These are phyloP conservation scores for Apodemus sylvaticus DNA, from an alignment of 2,113 vertebrate species.

Conservation along the genomic window DNA sequence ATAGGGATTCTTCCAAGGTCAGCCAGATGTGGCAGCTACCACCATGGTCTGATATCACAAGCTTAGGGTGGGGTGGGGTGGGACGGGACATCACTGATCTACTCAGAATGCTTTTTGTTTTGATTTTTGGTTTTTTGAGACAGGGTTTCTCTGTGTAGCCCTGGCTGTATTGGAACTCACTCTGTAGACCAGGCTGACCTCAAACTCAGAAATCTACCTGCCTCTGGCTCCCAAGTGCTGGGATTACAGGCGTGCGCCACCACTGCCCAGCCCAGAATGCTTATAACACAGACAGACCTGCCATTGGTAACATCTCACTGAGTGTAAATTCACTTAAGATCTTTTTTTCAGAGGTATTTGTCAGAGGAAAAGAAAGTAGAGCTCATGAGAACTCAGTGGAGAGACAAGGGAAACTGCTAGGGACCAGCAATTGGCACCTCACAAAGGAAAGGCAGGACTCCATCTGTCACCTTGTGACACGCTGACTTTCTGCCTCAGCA, in stretches of 20 bases:
- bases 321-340: background rate
- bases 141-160: no score
- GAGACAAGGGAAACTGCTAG: background rate
- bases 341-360: constrained; percentile 13
- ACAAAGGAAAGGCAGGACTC: background rate
- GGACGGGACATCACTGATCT: background rate
- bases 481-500: background rate
- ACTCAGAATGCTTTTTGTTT: no score
- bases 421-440: background rate
- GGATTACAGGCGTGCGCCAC: no score
- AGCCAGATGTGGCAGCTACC: background rate
- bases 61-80: background rate
- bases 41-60: background rate
- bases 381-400: background rate
- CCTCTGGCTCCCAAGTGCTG: no score
- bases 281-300: background rate
- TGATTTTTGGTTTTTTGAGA: no score
- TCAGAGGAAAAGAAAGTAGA: background rate
- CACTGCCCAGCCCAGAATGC: no score
- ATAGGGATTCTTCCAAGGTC: background rate
- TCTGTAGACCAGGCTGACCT: no score
- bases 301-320: background rate
- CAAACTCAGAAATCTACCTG: no score
- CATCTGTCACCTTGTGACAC: background rate
- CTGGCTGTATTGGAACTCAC: no score